Conservation (phyloP, 1,140 invertebrate genomes). For the Eurosta solidaginis region DNA sequence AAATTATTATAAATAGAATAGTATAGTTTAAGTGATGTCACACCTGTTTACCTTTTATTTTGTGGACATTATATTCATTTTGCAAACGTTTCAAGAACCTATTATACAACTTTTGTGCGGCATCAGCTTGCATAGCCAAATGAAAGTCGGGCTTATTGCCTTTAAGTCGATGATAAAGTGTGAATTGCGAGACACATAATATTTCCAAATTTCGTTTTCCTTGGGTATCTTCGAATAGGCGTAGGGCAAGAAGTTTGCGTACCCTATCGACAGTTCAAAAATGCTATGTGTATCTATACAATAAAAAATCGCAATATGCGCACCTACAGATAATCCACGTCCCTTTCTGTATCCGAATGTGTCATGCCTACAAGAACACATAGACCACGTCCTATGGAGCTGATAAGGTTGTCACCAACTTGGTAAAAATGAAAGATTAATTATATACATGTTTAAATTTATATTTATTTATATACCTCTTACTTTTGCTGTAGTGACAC, state of each 20-base stretch:
- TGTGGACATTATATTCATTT: constrained; percentile 70
- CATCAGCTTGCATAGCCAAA: constrained; percentile 78
- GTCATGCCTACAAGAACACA: constrained; percentile 87
- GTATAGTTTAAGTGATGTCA: no score
- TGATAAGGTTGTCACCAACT: constrained; percentile 80
- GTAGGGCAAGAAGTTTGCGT: constrained; percentile 79
- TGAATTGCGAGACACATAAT: constrained; percentile 83
- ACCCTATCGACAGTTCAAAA: constrained; percentile 65
- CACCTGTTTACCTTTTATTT: constrained; percentile 91
- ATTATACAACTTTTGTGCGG: constrained; percentile 78
- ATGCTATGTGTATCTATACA: neutral
- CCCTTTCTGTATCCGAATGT: constrained; percentile 73
- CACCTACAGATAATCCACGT: constrained; percentile 86
- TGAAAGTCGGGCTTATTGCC: constrained; percentile 94
- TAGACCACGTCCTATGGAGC: constrained; percentile 80
- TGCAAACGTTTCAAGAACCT: constrained; percentile 73
- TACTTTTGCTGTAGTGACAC: constrained; percentile 74
- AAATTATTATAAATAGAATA: no score
- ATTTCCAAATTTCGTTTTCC: constrained; percentile 74
- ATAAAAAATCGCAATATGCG: neutral
- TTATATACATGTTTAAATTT: neutral
- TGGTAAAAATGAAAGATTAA: constrained; percentile 44
- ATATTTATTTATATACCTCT: constrained; percentile 63
- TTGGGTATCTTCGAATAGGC: constrained; percentile 79
- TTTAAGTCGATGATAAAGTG: constrained; percentile 83